Base-by-base conservation (phyloP, 1,140 invertebrate genomes). In the Oryzaephilus surinamensis region DNA sequence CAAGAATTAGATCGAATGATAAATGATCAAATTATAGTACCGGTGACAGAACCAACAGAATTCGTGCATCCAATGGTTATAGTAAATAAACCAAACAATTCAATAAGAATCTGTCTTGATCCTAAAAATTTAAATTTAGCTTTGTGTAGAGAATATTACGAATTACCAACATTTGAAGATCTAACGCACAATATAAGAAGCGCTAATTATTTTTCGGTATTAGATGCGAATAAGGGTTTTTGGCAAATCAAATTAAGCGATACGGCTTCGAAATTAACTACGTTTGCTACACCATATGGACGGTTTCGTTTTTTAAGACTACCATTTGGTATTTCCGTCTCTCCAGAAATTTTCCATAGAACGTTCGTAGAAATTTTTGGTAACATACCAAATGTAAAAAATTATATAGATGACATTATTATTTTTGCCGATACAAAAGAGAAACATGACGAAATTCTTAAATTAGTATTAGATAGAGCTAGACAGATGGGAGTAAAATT, bases 211-310 rank as follows among this genome's bases (percentile, higher is more conserved):
- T 69, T 63, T 46, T 55, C 55, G 3, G 58, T 55, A 6, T 38
- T 69, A 13, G 67, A 71, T 52, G 57, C 58, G 3, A 58, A 50
- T 38, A 48, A 36, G 30, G 58, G 61, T 8, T 69, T 65, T 51
- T 65, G 59, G 56, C 59, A 66, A 38, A 51, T 69, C 18, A 46
- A 51, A 26, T 53, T 72, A 15, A 42, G 47, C 29, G 41, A 62
- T 17, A 44, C 61, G 26, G 60, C 53, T 42, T 48, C 47, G 17
- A 39, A 56, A 32, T 40, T 67, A 4, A 58, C 55, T 13, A 69
- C 69, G 17, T 69, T 69, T 49, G 62, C 46, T 18, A 65, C 65
- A 12, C 63, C 63, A 4, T 67, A 63, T 56, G 65, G 61, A 1
- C 43, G 60, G 32, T 68, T 53, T 45, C 45, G 45, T 32, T 63